phyloP scores from a whole-genome alignment of 2,797 vertebrate species.

The Esox masquinongy region DNA sequence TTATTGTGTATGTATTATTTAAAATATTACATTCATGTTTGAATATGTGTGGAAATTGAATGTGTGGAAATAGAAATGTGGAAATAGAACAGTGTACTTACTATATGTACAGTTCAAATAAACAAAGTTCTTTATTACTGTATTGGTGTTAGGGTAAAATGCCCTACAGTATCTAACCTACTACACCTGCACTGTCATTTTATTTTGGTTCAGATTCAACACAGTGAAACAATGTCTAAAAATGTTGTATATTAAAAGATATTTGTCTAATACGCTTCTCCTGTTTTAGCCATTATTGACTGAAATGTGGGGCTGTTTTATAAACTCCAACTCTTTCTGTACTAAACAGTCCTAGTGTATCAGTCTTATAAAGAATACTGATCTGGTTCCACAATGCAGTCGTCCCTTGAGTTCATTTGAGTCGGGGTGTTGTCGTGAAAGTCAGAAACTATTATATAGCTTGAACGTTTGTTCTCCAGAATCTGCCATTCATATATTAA shows the following conservation, averaged over 20 bases:
- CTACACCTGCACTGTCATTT: neutral
- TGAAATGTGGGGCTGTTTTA: neutral
- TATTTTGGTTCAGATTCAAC: neutral
- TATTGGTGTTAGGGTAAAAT: too few relatives aligned
- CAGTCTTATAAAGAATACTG: neutral
- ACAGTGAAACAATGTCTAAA: neutral
- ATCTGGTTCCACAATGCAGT: neutral
- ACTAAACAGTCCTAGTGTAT: neutral
- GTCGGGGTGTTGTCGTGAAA: neutral
- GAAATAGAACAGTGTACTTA: conserved; percentile 1
- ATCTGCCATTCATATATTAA: conserved; percentile 33
- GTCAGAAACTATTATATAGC: conserved; percentile 8
- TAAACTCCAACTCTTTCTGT: neutral
- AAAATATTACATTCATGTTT: neutral
- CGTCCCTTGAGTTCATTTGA: neutral
- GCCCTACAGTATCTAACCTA: too few relatives aligned
- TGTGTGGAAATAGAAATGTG: too few relatives aligned
- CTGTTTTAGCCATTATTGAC: neutral
- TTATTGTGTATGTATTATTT: neutral
- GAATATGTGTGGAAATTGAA: neutral
- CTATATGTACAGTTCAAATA: neutral
- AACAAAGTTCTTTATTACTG: too few relatives aligned
- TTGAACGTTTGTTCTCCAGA: neutral
- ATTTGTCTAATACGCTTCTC: neutral
- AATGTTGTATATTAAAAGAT: neutral